Base-by-base conservation (phyloP, 1,140 invertebrate genomes). In the Alviniconcha marisindica region DNA sequence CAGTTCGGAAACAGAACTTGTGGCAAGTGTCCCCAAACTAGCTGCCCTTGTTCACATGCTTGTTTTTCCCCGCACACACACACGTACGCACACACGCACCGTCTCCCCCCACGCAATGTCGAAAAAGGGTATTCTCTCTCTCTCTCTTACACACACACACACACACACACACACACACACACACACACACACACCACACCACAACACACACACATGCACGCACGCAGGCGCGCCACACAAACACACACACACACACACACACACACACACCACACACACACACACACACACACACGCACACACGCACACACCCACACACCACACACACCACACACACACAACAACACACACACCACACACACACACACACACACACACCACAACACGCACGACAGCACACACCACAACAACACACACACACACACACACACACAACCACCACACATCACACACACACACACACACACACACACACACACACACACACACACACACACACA, bases 121-220 rank as follows among this genome's bases (percentile, higher is more conserved):
- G n/a, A n/a, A n/a, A n/a, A n/a, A n/a, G n/a, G n/a, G n/a, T n/a
- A n/a, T n/a, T n/a, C n/a, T n/a, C n/a, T n/a, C n/a, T n/a, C n/a
- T n/a, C n/a, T n/a, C n/a, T n/a, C n/a, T n/a, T 21, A 56, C 54
- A 56, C 54, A 56, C 54, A 56, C 54, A 56, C 54, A 56, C 54
- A 56, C 54, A 56, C 54, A 56, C 54, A 56, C 21, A 21, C 54
- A 56, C 54, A 21, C 54, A 56, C 5, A 56, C 54, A 21, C 21
- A 21, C 54, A 56, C 21, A 21, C 54, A 56, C 54, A 21, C 54
- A 21, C 5, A n/a, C n/a, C n/a, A n/a, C n/a, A n/a, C n/a, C n/a
- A n/a, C n/a, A n/a, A n/a, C n/a, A n/a, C n/a, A n/a, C n/a, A n/a
- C n/a, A n/a, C n/a, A n/a, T n/a, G n/a, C n/a, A n/a, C n/a, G n/a